These are phyloP conservation scores for Taenioides sp. DNA, from an alignment of 2,797 vertebrate genomes.

Conservation along the genomic window DNA sequence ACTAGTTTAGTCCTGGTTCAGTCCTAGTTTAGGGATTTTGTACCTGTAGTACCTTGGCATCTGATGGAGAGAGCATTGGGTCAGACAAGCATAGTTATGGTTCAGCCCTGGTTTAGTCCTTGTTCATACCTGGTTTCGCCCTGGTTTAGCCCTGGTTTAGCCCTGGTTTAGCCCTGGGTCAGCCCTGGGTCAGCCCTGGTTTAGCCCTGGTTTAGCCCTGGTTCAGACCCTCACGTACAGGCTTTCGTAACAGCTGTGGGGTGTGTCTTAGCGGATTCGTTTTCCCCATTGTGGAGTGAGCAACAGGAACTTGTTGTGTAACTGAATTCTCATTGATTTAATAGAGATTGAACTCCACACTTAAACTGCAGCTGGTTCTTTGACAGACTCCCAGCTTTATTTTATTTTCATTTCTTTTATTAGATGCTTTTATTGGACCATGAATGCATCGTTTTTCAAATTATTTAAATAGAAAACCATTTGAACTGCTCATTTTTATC, in stretches of 20 bases:
- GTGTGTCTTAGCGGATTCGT: no score
- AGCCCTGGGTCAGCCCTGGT: neutral
- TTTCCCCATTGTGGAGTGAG: slow-evolving; percentile 19
- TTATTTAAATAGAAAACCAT: neutral
- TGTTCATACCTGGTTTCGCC: neutral
- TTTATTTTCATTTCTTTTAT: neutral
- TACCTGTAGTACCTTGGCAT: no score
- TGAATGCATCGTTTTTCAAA: neutral
- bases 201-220: neutral
- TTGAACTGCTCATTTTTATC: neutral
- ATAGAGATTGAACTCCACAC: neutral
- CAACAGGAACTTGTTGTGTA: slow-evolving; percentile 27
- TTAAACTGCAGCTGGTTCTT: neutral
- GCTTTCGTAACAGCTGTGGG: neutral
- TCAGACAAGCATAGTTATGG: neutral
- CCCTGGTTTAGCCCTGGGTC: neutral
- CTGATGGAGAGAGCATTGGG: no score
- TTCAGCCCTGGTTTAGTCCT: neutral
- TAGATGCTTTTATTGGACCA: neutral
- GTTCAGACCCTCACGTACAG: neutral
- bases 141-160: neutral
- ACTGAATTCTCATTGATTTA: neutral
- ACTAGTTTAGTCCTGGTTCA: neutral
- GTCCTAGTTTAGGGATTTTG: no score
- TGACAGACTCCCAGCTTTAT: neutral